phyloP scores from a whole-genome alignment of 2,888 invertebrate genomes.

The Mongoloraphidia duomilia region DNA sequence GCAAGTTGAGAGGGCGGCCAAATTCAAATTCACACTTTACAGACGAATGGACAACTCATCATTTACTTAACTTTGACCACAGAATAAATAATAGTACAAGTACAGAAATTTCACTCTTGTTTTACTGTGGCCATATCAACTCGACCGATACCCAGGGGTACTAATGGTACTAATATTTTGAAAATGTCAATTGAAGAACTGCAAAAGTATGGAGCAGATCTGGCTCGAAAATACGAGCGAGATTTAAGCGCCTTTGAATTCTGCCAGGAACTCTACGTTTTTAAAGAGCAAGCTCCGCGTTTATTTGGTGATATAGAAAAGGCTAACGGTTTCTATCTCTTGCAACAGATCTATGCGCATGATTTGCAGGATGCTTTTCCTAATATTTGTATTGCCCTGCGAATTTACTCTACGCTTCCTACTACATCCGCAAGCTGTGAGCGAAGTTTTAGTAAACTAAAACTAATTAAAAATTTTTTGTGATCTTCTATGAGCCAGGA shows the following conservation, averaged over 20 bases:
- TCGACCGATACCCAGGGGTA: too few relatives aligned
- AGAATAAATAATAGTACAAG: too few relatives aligned
- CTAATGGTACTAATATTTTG: too few relatives aligned
- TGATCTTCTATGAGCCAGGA: too few relatives aligned
- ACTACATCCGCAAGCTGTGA: conserved; percentile 15
- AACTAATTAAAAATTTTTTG: too few relatives aligned
- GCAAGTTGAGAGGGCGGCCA: too few relatives aligned
- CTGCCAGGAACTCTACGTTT: conserved; percentile 15
- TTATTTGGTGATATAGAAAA: conserved; percentile 12
- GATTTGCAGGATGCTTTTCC: conserved; percentile 14
- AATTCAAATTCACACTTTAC: too few relatives aligned
- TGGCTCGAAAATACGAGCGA: conserved; percentile 15
- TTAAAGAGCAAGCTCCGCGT: conserved; percentile 17
- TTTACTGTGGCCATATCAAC: too few relatives aligned
- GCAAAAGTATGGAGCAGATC: conserved; percentile 11
- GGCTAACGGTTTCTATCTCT: conserved; percentile 7
- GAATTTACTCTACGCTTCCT: conserved; percentile 11
- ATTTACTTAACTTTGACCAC: too few relatives aligned
- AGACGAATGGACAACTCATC: too few relatives aligned
- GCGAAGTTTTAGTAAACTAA: conserved; percentile 18
- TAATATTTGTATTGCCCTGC: conserved; percentile 11
- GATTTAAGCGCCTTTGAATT: conserved; percentile 17
- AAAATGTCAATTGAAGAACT: conserved; percentile 17
- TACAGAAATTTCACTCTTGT: too few relatives aligned
- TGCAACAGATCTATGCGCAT: conserved; percentile 6